Base-by-base conservation (phyloP, 1,140 invertebrate species). In the Maconellicoccus hirsutus region DNA sequence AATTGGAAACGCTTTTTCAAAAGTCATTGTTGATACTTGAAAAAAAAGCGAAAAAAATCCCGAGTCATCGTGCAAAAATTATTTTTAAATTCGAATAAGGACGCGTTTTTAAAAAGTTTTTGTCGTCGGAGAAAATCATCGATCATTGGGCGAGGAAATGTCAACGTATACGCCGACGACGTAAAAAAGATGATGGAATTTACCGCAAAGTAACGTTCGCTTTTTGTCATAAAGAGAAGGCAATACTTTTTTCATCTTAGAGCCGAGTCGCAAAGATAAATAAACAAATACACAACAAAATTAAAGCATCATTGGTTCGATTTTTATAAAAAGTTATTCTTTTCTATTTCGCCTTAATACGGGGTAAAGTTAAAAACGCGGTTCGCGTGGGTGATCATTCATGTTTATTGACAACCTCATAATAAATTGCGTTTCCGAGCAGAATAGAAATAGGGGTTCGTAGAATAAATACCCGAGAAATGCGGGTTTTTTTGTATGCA, bases 401-500 rank as follows among this genome's bases (percentile, higher is more conserved):
- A 52, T 52, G 42, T 52, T 52, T 52, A 52, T 52, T 52, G 42
- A 52, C 42, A 52, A 52, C 42, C 42, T 52, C n/a, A 52, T 52
- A 52, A 52, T 52, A 52, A 52, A 52, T 52, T 52, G n/a, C 16
- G 42, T 52, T 52, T 52, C 12, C 42, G 3, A 52, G 42, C n/a
- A 16, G 12, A 19, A 52, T 52, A 14, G n/a, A 19, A 52, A 52
- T 52, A 52, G 42, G 42, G 42, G 42, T 52, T 52, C 42, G 6
- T 52, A 14, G 42, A 19, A 52, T 52, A 52, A 52, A 52, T 52
- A n/a, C 3, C n/a, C 2, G n/a, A 52, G 42, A 52, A 52, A 52
- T 33, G 29, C 29, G 42, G 42, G 42, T 4, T 52, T 52, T 52
- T 52, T 52, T 33, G 29, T 6, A 33, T 33, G 29, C 12, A 33